These are phyloP conservation scores for Hypanus sabinus DNA, from an alignment of 2,113 vertebrate species.

Conservation along the genomic window DNA sequence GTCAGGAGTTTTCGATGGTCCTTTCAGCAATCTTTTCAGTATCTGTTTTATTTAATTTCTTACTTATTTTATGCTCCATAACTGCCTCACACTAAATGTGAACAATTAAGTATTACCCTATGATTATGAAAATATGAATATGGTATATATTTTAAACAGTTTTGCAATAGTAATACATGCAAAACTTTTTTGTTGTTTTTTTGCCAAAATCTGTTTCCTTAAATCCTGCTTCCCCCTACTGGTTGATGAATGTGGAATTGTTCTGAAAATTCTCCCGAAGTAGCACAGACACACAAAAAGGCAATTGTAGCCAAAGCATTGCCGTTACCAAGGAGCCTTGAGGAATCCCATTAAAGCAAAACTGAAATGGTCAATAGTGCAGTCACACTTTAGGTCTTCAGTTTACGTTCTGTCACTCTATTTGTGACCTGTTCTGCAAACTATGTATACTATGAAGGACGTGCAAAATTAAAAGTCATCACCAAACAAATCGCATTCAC, in stretches of 20 bases:
- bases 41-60: background rate
- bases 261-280: constrained; percentile 35
- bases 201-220: constrained; percentile 63
- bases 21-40: constrained; percentile 59
- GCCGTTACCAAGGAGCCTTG: background rate
- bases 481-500: background rate
- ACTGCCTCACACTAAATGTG: background rate
- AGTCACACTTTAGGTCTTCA: constrained; percentile 37
- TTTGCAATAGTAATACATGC: background rate
- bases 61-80: background rate
- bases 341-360: constrained; percentile 34
- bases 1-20: constrained; percentile 58
- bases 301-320: constrained; percentile 27
- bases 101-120: background rate
- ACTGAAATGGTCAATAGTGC: constrained; percentile 33
- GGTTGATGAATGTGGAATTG: constrained; percentile 58
- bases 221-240: constrained; percentile 93
- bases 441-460: constrained; percentile 12
- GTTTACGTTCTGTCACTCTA: constrained; percentile 27
- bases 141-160: background rate
- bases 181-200: constrained; percentile 7
- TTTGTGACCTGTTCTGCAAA: constrained; percentile 19
- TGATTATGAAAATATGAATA: background rate
- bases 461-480: constrained; percentile 33
- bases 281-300: constrained; percentile 37